Evolutionary conservation across 2,797 vertebrate genomes (phyloP), one percentile per base, ranked within the genome.

Genomic region (Octomys mimax): DNA sequence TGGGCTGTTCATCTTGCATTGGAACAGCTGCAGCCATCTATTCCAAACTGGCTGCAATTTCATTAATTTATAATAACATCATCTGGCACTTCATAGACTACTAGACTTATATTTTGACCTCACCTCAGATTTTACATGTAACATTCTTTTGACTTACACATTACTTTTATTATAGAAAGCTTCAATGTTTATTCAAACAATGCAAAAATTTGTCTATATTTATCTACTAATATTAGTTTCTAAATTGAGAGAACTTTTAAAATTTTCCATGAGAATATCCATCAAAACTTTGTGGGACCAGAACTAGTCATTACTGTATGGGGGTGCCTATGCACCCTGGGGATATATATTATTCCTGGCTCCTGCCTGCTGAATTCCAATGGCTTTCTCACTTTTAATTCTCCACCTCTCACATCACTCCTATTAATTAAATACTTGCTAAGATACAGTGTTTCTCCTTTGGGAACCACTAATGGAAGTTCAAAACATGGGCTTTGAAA

Each of bases 171-270:
- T 81, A 57, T 70, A 85, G 9, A 46, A 92, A 92, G 91, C 77
- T 59, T 54, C 36, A 66, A 57, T 33, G 21, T 49, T 26, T 80
- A 33, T 49, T 83, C 94, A 85, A 62, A 87, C 31, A 64, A 36
- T 66, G 12, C 8, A 68, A 93, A 91, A 70, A 5, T 42, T 66
- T 77, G 33, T 75, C 2, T 1, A 5, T 26, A n/a, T 46, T 9
- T 28, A 6, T 83, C 49, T 54, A 42, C 61, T 91, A 10, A 52
- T 86, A 9, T 82, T 82, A 78, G 1, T 22, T 52, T 75, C n/a
- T 95, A 94, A 16, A 5, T 73, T 87, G 7, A 90, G 59, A 16
- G 57, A n/a, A 78, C 28, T 86, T 86, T 62, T 66, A 92, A 92
- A 78, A 79, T 79, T 57, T 24, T 18, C 36, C 11, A 68, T 10